phyloP scores from a whole-genome alignment of 2,888 invertebrate species.

The Spilarctia lutea region DNA sequence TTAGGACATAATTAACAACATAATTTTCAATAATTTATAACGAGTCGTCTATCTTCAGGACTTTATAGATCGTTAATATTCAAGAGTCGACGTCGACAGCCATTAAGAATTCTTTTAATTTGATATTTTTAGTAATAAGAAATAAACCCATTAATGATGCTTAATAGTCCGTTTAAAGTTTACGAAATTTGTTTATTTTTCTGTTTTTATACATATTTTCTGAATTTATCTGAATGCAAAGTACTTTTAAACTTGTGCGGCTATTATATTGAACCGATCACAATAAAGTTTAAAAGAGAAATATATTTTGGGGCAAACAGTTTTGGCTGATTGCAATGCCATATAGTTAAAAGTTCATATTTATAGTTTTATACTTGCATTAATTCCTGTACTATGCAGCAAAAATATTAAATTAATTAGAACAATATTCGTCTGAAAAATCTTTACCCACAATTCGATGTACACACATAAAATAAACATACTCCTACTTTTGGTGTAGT shows the following conservation, averaged over 20 bases:
- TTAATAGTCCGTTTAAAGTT: not conserved
- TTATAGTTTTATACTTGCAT: not conserved
- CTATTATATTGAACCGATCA: not conserved
- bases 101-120: slow-evolving; percentile 28
- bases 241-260: not conserved
- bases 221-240: not conserved
- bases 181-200: not conserved
- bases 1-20: slow-evolving; percentile 33
- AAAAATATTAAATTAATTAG: not conserved
- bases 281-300: not conserved
- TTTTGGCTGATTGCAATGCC: not conserved
- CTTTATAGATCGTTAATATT: slow-evolving; percentile 45
- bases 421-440: not conserved
- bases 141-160: not conserved
- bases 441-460: not conserved
- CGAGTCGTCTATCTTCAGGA: slow-evolving; percentile 19
- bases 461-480: not conserved
- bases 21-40: slow-evolving; percentile 26
- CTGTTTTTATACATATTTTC: no score
- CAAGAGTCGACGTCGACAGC: slow-evolving; percentile 19
- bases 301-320: not conserved
- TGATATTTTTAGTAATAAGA: not conserved
- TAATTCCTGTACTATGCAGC: not conserved
- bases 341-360: no score
- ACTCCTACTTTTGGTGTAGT: not conserved